phyloP scores from a whole-genome alignment of 2,113 vertebrate species.

The Pterocles orientalis region DNA sequence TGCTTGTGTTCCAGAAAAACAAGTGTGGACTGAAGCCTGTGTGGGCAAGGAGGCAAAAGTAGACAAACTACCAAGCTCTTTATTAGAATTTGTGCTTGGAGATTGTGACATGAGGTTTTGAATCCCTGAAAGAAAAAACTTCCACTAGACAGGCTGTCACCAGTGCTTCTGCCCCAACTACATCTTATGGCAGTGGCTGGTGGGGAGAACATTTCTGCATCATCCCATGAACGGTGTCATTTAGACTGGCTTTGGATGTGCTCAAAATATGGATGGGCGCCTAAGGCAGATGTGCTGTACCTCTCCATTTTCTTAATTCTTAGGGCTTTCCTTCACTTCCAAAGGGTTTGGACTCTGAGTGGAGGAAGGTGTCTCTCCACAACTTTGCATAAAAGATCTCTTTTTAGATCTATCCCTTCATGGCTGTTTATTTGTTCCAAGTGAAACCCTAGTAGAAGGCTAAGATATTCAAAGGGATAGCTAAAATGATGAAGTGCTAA shows the following conservation, averaged over 20 bases:
- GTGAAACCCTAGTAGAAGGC: neutral
- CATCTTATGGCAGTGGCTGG: neutral
- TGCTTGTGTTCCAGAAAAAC: neutral
- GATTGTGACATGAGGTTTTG: neutral
- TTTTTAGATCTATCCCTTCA: neutral
- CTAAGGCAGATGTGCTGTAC: neutral
- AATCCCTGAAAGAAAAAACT: neutral
- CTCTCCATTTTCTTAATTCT: neutral
- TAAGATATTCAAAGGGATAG: neutral
- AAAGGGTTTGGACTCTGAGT: neutral
- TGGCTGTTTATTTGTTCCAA: neutral
- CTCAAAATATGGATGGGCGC: neutral
- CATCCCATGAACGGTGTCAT: rapidly evolving
- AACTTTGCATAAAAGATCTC: neutral
- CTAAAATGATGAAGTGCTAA: neutral
- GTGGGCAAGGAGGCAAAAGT: neutral
- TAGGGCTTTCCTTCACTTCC: neutral
- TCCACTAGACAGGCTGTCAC: neutral
- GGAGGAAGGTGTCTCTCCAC: neutral
- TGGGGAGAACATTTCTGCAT: neutral
- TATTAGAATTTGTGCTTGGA: neutral
- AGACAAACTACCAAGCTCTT: neutral
- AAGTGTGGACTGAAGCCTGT: neutral
- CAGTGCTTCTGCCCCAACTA: neutral
- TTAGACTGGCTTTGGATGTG: neutral